phyloP scores from a whole-genome alignment of 2,797 vertebrate species.

The Austrolebias charrua region DNA sequence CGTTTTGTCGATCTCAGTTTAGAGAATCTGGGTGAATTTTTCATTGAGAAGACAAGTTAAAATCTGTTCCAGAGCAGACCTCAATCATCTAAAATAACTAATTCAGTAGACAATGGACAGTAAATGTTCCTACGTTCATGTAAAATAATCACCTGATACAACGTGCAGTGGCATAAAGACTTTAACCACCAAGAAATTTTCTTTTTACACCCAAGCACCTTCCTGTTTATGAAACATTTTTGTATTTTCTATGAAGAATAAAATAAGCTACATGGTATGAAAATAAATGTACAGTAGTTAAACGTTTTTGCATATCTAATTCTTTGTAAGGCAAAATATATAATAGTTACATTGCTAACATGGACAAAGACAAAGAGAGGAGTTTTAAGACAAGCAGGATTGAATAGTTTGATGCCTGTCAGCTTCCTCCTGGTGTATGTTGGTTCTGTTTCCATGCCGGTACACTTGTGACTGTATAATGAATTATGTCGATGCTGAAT shows the following conservation, averaged over 20 bases:
- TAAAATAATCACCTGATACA: too few relatives aligned
- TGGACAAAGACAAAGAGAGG: conserved; percentile 53
- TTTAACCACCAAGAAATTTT: too few relatives aligned
- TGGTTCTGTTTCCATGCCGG: conserved; percentile 76
- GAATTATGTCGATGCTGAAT: conserved; percentile 83
- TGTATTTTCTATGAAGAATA: conserved; percentile 42
- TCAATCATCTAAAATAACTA: too few relatives aligned
- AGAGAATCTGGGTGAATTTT: too few relatives aligned
- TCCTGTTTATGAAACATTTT: too few relatives aligned
- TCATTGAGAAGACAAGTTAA: too few relatives aligned
- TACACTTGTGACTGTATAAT: conserved; percentile 82
- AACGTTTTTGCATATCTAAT: conserved; percentile 31
- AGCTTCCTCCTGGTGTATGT: conserved; percentile 71
- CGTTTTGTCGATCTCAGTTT: too few relatives aligned
- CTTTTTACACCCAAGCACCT: too few relatives aligned
- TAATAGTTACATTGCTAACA: conserved; percentile 32
- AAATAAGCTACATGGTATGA: conserved; percentile 31
- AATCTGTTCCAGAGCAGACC: too few relatives aligned
- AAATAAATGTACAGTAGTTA: conserved; percentile 22
- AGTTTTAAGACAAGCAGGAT: conserved; percentile 67
- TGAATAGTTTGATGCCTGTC: conserved; percentile 76
- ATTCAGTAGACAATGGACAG: too few relatives aligned
- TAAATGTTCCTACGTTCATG: too few relatives aligned
- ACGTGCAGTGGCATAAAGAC: too few relatives aligned
- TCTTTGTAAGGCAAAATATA: conserved; percentile 26